These are phyloP conservation scores for Menura novaehollandiae DNA, from an alignment of 2,113 vertebrate genomes.

Conservation along the genomic window DNA sequence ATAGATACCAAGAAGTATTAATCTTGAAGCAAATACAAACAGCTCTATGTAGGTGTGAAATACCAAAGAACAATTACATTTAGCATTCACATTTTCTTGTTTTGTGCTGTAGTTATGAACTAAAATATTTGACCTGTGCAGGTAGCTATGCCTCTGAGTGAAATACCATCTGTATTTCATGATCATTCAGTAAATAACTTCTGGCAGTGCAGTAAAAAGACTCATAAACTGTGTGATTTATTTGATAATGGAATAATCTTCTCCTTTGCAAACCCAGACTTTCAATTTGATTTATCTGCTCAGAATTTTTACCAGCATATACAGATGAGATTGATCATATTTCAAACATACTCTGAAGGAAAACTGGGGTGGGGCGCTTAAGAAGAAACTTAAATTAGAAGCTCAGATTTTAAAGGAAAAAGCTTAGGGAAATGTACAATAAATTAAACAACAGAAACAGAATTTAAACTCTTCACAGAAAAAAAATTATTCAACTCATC, in stretches of 20 bases:
- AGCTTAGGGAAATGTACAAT: not conserved
- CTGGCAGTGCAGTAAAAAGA: slow-evolving; percentile 37
- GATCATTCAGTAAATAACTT: slow-evolving; percentile 48
- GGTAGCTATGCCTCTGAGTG: not conserved
- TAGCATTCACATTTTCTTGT: not conserved
- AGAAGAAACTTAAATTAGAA: not conserved
- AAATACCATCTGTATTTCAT: slow-evolving; percentile 46
- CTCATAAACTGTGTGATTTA: slow-evolving; percentile 55
- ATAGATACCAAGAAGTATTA: not conserved
- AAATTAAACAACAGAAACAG: not conserved
- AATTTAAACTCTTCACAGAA: not conserved
- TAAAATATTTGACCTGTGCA: slow-evolving; percentile 7
- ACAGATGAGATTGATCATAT: not conserved
- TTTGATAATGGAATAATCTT: slow-evolving; percentile 43
- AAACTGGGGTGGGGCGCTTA: not conserved
- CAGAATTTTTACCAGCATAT: slow-evolving; percentile 11
- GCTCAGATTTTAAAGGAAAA: not conserved
- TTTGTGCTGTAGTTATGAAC: not conserved
- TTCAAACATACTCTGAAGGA: not conserved
- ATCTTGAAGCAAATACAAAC: not conserved
- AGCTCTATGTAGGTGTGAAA: not conserved
- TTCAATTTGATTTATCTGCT: slow-evolving; percentile 32
- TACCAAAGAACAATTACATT: not conserved
- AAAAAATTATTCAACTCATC: not conserved
- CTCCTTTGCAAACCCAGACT: slow-evolving; percentile 27